Base-by-base conservation (phyloP, 2,888 invertebrate species). In the Chrysodeixis includens region DNA sequence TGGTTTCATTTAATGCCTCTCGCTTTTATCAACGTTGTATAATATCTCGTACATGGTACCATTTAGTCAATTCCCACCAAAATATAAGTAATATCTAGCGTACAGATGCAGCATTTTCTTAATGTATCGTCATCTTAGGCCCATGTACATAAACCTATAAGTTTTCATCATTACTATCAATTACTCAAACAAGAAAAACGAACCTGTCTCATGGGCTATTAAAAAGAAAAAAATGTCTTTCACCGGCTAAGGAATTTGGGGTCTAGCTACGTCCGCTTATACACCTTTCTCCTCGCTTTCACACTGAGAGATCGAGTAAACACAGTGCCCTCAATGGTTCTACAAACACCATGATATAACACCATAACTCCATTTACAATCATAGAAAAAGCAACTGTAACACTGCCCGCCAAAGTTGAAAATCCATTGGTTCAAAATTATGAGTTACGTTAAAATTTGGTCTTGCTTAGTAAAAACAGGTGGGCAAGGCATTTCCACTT, bases 251-350 rank as follows among this genome's bases (percentile, higher is more conserved):
- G 92, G 93, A 92, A 94, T 93, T 94, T 85, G 92, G 93, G 85
- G 84, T 85, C 84, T 81, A 72, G 69, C 77, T 56, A 72, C 77
- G 83, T 83, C 84, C 82, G 84, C 79, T 76, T 84, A 35, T 46
- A 81, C 81, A 85, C 90, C 92, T 94, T 94, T 94, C 94, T 90
- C 93, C 80, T 83, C 56, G 90, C 94, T 94, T 94, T 94, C 93
- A 87, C 91, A 73, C 80, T 75, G 84, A 79, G 84, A 88, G 88
- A 79, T 75, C 79, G 68, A 55, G 88, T 90, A 90, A 91, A 89
- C 89, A 89, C 85, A 83, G 84, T 89, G 90, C 85, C 90, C 89
- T 84, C 88, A 77, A 87, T 89, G 84, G 77, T 76, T 69, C 46
- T 59, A 66, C 60, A 52, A 56, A 62, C 65, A 56, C 52, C 54